Base-by-base conservation (phyloP, 2,888 invertebrate genomes). In the Platycnemis pennipes region DNA sequence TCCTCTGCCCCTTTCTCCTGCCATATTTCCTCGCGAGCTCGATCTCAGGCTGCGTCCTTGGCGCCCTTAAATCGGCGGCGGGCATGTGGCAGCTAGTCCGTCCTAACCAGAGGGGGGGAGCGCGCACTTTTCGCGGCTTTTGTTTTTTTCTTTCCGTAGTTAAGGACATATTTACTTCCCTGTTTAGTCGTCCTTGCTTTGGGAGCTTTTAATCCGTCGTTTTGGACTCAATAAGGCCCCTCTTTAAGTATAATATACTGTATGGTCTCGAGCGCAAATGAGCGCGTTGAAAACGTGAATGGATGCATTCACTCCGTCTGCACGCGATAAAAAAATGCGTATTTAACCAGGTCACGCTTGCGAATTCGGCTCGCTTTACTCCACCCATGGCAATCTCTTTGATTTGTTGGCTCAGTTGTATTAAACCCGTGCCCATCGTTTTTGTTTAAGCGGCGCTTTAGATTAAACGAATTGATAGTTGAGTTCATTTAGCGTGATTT, bases 371-470 rank as follows among this genome's bases (percentile, higher is more conserved):
- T 63, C 91, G 63, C 46, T 63, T 44, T 91, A 31, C 63, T 91
- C 44, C 63, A 63, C 44, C 44, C 44, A 44, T 56, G 56, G 56
- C 37, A 42, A 56, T 89, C 89, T 53, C 45, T 91, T 63, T 69
- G 91, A 91, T 91, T 91, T 91, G 69, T 91, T 56, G 56, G 44
- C 91, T 91, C 91, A 56, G 91, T 44, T 91, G 63, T 63, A 44
- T n/a, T n/a, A 42, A 56, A 16, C 37, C 31, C 37, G n/a, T 8
- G 77, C 77, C 77, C 77, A 37, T 77, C 77, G 77, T 77, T 77
- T 77, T 77, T 77, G 31, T 77, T 31, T 77, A 77, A 77, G 77
- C 37, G 77, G 31, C 37, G 77, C 77, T 77, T 77, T 77, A 77
- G 77, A 77, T 77, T 77, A 37, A 77, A 77, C 77, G 37, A 77